Conservation (phyloP, 2,113 vertebrate genomes). For the Jaculus jaculus region DNA sequence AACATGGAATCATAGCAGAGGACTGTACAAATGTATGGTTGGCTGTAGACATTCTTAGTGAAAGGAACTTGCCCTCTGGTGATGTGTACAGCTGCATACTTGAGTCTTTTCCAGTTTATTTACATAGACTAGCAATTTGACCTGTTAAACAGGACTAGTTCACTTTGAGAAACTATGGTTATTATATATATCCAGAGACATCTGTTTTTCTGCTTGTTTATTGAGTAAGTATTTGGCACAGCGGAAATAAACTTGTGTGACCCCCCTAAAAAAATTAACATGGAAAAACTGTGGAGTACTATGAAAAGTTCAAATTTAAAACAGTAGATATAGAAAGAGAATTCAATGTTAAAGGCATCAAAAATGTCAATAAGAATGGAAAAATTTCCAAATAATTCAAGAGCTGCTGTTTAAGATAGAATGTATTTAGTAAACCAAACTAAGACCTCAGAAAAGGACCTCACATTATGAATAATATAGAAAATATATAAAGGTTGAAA, state of each 20-base stretch:
- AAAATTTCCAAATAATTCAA: too few relatives aligned
- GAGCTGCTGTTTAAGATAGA: too few relatives aligned
- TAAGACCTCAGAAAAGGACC: too few relatives aligned
- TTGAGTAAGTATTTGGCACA: constrained; percentile 57
- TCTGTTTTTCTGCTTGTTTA: constrained; percentile 1
- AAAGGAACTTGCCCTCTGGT: constrained; percentile 45
- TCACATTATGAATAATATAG: too few relatives aligned
- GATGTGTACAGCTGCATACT: neutral
- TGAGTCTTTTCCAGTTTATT: constrained; percentile 53
- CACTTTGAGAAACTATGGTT: constrained; percentile 41
- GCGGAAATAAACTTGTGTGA: constrained; percentile 21
- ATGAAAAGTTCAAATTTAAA: too few relatives aligned
- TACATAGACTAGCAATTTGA: constrained; percentile 46
- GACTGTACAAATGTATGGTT: neutral
- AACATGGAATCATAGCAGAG: neutral
- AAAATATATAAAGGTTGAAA: too few relatives aligned
- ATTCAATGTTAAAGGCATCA: too few relatives aligned
- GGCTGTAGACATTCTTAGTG: neutral
- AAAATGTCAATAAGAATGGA: too few relatives aligned
- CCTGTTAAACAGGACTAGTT: constrained; percentile 56
- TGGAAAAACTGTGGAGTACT: too few relatives aligned
- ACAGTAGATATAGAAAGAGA: too few relatives aligned
- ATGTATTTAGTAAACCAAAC: too few relatives aligned
- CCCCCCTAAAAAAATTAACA: too few relatives aligned
- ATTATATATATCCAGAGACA: constrained; percentile 26